Evolutionary conservation across 2,113 vertebrate genomes (phyloP).

Genomic region (Serinus canaria): DNA sequence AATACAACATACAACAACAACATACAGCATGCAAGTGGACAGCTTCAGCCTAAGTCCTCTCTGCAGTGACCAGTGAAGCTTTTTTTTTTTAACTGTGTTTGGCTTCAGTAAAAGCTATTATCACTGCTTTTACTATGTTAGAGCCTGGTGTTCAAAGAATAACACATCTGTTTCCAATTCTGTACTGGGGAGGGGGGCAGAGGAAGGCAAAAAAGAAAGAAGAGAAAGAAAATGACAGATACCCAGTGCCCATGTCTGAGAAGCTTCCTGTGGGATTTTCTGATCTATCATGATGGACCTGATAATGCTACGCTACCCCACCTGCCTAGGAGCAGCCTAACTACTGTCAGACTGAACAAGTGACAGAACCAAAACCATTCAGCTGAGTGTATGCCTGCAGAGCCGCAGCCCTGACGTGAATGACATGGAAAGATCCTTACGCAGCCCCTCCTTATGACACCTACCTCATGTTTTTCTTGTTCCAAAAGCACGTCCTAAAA

Average conservation of each 20-base stretch:
- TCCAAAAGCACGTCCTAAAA: background rate
- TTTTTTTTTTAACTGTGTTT: background rate
- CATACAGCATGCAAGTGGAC: background rate
- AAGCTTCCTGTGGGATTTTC: background rate
- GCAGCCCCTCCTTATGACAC: background rate
- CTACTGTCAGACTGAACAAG: background rate
- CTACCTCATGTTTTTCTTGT: background rate
- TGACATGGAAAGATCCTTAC: background rate
- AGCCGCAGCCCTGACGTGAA: background rate
- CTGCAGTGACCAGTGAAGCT: background rate
- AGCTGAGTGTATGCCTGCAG: background rate
- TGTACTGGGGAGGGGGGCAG: background rate
- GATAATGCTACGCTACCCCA: background rate
- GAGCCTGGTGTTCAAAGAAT: background rate
- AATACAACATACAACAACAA: background rate
- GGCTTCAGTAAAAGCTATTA: background rate
- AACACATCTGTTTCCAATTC: background rate
- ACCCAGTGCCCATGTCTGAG: background rate
- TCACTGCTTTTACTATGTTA: background rate
- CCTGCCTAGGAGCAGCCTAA: background rate
- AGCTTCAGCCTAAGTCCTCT: background rate
- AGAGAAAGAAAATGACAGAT: background rate
- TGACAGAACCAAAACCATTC: background rate
- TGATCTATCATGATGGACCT: background rate
- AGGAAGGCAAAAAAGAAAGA: background rate